Evolutionary conservation across 1,140 invertebrate genomes (phyloP), one percentile per base, ranked within the genome.

Genomic region (Drosophila serrata): DNA sequence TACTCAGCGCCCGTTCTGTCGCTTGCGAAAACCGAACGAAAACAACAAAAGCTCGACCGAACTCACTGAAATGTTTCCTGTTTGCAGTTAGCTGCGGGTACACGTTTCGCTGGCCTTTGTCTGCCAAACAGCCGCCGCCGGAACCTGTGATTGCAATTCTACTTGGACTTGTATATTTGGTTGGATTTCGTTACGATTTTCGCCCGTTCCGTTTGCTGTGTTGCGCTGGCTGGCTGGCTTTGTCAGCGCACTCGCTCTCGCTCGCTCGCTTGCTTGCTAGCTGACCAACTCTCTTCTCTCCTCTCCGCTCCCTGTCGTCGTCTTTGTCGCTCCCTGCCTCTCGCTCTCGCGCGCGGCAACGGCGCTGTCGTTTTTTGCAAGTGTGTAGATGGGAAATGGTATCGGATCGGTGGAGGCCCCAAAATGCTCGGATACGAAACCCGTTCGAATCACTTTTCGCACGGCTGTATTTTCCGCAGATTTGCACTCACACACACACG

Each of bases 341-440:
- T 76, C 79, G 64, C 57, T 74, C 57, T 61, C 64, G 55, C 59
- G 63, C 82, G 59, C 67, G 63, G 62, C 69, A 63, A 80, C 79
- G 67, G 46, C 74, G 45, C 60, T 56, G 64, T 79, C 42, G 61
- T 46, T 87, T 86, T 86, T 86, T 70, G 82, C 82, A 87, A 87
- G 85, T 88, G 81, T 80, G 81, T 88, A 73, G 79, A 75, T 87
- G 72, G 74, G 78, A 79, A 84, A 84, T 82, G 63, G 75, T 68
- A 76, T 84, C 81, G 60, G 29, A 31, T 45, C 62, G 39, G 64
- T 39, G 63, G 74, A 75, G 72, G 37, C 51, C 60, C 72, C 43
- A 76, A 76, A 55, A 46, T 79, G 74, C 79, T 81, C 69, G 45
- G 76, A 43, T 43, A 39, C 51, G 74, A 82, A 82, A 82, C 82